Evolutionary conservation across 1,140 invertebrate species (phyloP), one percentile per base, ranked within the genome.

Genomic region (Cheumatopsyche charites): DNA sequence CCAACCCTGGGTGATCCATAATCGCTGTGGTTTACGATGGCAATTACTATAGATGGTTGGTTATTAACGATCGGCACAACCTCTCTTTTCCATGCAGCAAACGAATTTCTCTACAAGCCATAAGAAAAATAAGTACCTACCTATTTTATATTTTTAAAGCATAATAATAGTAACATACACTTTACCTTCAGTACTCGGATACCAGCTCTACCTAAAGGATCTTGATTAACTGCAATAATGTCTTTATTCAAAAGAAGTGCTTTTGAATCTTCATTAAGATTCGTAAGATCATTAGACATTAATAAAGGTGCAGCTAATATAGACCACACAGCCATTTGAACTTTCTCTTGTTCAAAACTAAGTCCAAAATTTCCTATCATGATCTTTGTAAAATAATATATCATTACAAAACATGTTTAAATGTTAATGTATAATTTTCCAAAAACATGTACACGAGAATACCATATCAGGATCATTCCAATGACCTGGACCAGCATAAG

Each of bases 401-500:
- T n/a, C n/a, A n/a, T n/a, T n/a, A n/a, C n/a, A n/a, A n/a, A n/a
- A 4, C 29, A 4, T 36, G 9, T 36, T 36, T 36, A 36, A 36
- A 36, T 3, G 9, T 36, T 36, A 36, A 9, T 36, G 9, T 3
- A 36, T 4, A 36, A 36, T 6, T 4, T n/a, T 47, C 13, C 12
- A 47, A 3, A 47, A 3, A 47, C 4, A 47, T 17, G 13, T 13
- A 13, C 13, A 47, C 5, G 6, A 42, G 4, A 47, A 13, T 61
- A 92, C 89, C 93, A 93, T 93, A 79, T 95, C 93, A 0, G 93
- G 93, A 82, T 95, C 94, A 82, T 95, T 94, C 91, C 91, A 95
- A 74, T 90, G 89, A 9, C 94, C 93, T 1, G 93, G 93, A 23
- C 91, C 93, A 65, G 90, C 88, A 77, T 88, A 87, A 47, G 85